phyloP scores from a whole-genome alignment of 2,113 vertebrate species.

The Spheniscus mendiculus region DNA sequence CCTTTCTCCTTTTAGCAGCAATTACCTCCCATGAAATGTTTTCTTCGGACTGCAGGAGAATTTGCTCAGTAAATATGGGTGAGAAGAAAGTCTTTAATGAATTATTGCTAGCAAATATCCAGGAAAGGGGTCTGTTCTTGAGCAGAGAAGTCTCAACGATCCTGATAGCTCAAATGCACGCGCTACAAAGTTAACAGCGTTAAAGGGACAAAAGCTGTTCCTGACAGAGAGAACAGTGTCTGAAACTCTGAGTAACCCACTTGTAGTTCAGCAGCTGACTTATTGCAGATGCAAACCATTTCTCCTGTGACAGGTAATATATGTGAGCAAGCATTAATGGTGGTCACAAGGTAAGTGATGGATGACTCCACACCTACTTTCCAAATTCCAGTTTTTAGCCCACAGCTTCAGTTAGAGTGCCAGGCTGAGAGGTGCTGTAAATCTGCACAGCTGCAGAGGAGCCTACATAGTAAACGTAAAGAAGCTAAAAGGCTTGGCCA shows the following conservation, averaged over 20 bases:
- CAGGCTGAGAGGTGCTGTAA: not conserved
- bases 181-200: not conserved
- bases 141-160: not conserved
- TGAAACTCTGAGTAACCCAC: not conserved
- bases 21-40: not conserved
- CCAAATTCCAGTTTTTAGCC: not conserved
- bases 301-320: not conserved
- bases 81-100: not conserved
- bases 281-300: not conserved
- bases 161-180: not conserved
- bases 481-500: not conserved
- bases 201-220: not conserved
- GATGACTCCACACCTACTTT: not conserved
- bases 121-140: not conserved
- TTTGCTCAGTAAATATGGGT: not conserved
- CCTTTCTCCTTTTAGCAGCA: not conserved
- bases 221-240: not conserved
- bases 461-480: not conserved
- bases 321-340: not conserved
- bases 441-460: not conserved
- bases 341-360: not conserved
- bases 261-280: not conserved
- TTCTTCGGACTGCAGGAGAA: not conserved
- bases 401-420: not conserved
- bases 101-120: not conserved